Conservation (phyloP, 2,888 invertebrate genomes). For the Ashinkailepas kermadecensis region DNA sequence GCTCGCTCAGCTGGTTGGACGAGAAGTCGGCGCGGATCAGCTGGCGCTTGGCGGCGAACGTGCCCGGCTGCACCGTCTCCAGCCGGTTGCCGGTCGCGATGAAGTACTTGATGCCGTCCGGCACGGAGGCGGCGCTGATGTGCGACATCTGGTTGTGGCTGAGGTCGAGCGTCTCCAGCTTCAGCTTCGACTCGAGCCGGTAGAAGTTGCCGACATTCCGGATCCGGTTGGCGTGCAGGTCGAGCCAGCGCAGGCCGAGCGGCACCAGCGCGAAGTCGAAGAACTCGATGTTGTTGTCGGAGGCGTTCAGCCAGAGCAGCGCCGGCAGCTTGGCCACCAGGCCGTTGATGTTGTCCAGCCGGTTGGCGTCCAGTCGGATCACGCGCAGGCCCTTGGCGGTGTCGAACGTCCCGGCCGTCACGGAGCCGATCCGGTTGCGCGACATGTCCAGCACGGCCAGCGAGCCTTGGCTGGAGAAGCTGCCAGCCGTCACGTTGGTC, state of each 20-base stretch:
- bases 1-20: conserved; percentile 80
- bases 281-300: conserved; percentile 78
- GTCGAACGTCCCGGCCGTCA: conserved; percentile 70
- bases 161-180: conserved; percentile 76
- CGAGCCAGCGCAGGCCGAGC: conserved; percentile 73
- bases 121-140: conserved; percentile 57
- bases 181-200: conserved; percentile 51
- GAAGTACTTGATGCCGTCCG: conserved; percentile 73
- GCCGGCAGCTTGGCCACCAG: conserved; percentile 75
- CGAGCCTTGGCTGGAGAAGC: conserved; percentile 74
- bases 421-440: conserved; percentile 61
- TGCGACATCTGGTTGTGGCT: conserved; percentile 75
- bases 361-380: conserved; percentile 77
- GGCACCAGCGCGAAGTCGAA: conserved; percentile 84
- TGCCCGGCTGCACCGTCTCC: conserved; percentile 65
- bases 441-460: conserved; percentile 75
- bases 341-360: conserved; percentile 69
- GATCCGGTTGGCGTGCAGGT: conserved; percentile 79
- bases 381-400: conserved; percentile 71
- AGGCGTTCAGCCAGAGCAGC: conserved; percentile 80
- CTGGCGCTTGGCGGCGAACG: conserved; percentile 80
- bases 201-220: conserved; percentile 56
- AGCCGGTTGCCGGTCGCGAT: conserved; percentile 53
- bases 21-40: conserved; percentile 84
- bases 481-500: conserved; percentile 51